phyloP scores from a whole-genome alignment of 2,888 invertebrate species.

The Mesopsocus fuscifrons region DNA sequence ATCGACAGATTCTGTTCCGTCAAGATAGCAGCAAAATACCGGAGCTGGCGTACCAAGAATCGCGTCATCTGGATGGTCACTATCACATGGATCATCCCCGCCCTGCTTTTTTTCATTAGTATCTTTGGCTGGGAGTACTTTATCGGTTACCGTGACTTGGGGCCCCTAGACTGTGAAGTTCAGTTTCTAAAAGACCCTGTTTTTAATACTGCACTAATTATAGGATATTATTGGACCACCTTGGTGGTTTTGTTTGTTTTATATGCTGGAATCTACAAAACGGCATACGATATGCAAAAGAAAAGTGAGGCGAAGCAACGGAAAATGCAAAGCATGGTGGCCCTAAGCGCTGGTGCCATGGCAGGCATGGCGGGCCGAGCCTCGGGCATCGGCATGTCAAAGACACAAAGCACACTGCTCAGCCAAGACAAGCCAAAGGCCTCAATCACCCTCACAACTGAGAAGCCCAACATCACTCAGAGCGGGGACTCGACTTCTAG shows the following conservation, averaged over 20 bases:
- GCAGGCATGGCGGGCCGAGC: slow-evolving; percentile 76
- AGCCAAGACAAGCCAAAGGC: slow-evolving; percentile 51
- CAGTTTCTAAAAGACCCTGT: slow-evolving; percentile 95
- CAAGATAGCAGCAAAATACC: slow-evolving; percentile 91
- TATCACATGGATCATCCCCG: slow-evolving; percentile 93
- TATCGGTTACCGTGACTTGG: slow-evolving; percentile 73
- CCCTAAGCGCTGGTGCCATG: slow-evolving; percentile 75
- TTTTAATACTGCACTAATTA: slow-evolving; percentile 91
- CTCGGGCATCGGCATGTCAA: slow-evolving; percentile 68
- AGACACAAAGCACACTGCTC: slow-evolving; percentile 45
- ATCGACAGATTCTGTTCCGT: slow-evolving; percentile 98
- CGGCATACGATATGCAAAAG: slow-evolving; percentile 93
- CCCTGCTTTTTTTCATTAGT: slow-evolving; percentile 87
- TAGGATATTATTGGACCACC: slow-evolving; percentile 96
- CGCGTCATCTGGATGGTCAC: slow-evolving; percentile 90
- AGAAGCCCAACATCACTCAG: slow-evolving; percentile 20
- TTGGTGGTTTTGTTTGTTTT: slow-evolving; percentile 85
- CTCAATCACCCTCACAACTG: slow-evolving; percentile 27
- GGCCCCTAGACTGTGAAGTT: slow-evolving; percentile 80
- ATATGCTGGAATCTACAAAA: slow-evolving; percentile 94
- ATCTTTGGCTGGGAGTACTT: slow-evolving; percentile 99
- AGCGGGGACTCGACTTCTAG: slow-evolving; percentile 38
- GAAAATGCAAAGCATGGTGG: slow-evolving; percentile 90
- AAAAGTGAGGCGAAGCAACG: slow-evolving; percentile 91
- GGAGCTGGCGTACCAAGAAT: slow-evolving; percentile 90